Conservation (phyloP, 2,113 vertebrate species). For the Brienomyrus longianalis region DNA sequence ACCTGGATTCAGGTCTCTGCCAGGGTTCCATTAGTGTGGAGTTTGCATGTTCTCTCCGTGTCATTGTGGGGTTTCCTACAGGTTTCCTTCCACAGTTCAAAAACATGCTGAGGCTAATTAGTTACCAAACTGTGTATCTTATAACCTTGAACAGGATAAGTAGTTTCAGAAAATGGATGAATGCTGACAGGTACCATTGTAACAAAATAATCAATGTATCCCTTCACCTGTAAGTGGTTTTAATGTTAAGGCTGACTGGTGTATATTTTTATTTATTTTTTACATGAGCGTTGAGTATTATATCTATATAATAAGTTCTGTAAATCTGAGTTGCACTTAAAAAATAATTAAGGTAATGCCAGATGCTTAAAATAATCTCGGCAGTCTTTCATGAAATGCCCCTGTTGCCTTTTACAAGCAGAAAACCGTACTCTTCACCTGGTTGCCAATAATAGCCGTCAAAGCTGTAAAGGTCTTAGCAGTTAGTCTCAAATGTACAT, state of each 20-base stretch:
- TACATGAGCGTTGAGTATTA: neutral
- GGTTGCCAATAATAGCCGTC: neutral
- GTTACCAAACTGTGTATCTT: no score
- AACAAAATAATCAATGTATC: neutral
- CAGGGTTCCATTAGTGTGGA: no score
- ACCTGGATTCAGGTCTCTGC: no score
- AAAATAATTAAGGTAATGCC: neutral
- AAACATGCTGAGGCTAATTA: no score
- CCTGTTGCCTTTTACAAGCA: neutral
- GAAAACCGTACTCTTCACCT: neutral
- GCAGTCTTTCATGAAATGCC: neutral
- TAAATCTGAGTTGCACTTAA: neutral
- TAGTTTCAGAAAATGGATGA: no score
- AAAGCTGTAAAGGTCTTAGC: neutral
- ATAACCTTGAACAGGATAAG: no score
- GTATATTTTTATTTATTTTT: neutral
- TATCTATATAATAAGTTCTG: neutral
- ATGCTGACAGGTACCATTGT: neutral
- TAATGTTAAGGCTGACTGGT: neutral
- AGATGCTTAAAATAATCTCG: neutral
- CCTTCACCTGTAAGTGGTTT: neutral
- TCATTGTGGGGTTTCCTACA: no score
- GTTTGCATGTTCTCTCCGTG: no score
- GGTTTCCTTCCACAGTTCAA: no score
- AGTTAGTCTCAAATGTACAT: neutral